Conservation (phyloP, 2,797 vertebrate genomes). For the Netta rufina region DNA sequence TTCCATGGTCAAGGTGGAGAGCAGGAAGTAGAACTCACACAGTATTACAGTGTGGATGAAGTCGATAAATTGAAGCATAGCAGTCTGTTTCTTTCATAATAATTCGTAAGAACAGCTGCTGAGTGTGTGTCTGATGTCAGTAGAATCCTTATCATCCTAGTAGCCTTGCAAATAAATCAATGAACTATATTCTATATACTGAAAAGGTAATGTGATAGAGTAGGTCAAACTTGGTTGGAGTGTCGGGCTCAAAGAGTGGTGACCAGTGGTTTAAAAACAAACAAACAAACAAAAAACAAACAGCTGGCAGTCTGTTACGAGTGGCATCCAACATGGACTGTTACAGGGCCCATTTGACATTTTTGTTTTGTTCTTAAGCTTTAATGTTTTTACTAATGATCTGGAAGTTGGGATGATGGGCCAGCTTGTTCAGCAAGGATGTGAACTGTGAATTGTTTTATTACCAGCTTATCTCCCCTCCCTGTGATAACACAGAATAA, state of each 20-base stretch:
- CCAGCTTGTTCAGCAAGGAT: neutral
- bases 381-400: neutral
- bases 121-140: neutral
- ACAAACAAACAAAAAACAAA: too few species aligned
- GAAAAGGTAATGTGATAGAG: neutral
- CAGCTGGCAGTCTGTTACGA: neutral
- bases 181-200: neutral
- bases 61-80: neutral
- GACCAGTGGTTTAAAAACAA: neutral
- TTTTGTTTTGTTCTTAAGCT: neutral
- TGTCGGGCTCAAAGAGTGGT: neutral
- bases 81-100: neutral
- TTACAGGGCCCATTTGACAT: neutral
- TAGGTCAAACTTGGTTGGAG: neutral
- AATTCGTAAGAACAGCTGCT: neutral
- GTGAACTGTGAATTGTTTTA: neutral
- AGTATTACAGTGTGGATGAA: neutral
- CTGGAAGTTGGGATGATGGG: neutral
- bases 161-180: neutral
- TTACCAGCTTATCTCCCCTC: neutral
- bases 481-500: neutral
- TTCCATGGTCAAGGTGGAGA: neutral
- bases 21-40: neutral
- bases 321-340: fast-evolving
- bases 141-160: neutral